Evolutionary conservation across 2,888 invertebrate genomes (phyloP).

Genomic region (Napeogenes inachia): DNA sequence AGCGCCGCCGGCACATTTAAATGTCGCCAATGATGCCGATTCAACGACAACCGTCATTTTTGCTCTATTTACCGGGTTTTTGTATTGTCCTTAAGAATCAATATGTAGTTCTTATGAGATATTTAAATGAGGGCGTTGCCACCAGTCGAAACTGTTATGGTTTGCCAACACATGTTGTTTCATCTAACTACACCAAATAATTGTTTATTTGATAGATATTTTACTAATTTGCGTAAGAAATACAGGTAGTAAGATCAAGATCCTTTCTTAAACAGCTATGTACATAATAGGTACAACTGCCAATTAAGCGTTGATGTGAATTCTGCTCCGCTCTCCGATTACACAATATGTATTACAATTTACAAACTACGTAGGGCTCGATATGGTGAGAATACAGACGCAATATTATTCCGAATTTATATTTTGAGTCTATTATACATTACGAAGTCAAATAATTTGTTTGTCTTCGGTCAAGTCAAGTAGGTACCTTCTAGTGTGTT

Average conservation of each 20-base stretch:
- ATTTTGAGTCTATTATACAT: no score
- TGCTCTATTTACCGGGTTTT: constrained; percentile 62
- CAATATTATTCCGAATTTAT: no score
- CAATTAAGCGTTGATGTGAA: not conserved
- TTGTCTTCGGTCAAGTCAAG: no score
- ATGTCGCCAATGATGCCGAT: constrained; percentile 62
- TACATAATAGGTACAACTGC: not conserved
- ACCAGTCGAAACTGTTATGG: not conserved
- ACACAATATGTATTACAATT: not conserved
- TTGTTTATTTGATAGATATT: not conserved
- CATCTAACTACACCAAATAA: not conserved
- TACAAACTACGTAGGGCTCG: not conserved
- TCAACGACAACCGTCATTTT: constrained; percentile 49
- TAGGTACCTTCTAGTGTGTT: no score
- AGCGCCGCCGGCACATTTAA: constrained; percentile 71
- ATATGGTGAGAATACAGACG: not conserved
- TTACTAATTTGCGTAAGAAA: not conserved
- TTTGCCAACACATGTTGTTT: not conserved
- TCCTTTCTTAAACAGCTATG: not conserved
- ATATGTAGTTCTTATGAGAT: constrained; percentile 15
- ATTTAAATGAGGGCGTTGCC: constrained; percentile 17
- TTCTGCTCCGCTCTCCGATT: constrained; percentile 1
- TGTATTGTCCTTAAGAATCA: constrained; percentile 33
- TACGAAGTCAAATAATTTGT: no score
- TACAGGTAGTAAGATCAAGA: not conserved